Evolutionary conservation across 2,113 vertebrate genomes (phyloP).

Genomic region (Hylia prasina): DNA sequence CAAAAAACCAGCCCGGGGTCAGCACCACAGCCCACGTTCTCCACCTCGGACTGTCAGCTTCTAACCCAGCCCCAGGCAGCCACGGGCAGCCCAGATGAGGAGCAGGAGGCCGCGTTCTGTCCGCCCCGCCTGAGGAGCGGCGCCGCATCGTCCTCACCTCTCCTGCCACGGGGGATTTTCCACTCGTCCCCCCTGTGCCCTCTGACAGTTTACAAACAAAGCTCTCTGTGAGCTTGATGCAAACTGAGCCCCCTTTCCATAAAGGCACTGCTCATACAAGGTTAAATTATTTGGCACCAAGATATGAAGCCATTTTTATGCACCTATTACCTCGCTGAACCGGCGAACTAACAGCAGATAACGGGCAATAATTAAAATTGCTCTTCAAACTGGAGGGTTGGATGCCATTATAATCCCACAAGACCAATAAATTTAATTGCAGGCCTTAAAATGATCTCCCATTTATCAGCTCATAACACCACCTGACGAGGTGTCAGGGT

Average conservation of each 20-base stretch:
- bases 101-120: neutral
- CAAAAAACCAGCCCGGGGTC: neutral
- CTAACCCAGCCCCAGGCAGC: neutral
- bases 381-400: constrained; percentile 6
- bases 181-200: accelerated
- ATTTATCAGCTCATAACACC: neutral
- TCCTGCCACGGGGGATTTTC: neutral
- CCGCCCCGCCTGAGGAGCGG: accelerated
- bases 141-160: neutral
- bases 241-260: neutral
- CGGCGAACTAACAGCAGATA: neutral
- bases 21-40: accelerated
- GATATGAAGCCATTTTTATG: neutral
- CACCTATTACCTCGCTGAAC: neutral
- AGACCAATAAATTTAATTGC: neutral
- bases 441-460: neutral
- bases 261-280: neutral
- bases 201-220: neutral
- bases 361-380: neutral
- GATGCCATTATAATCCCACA: neutral
- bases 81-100: neutral
- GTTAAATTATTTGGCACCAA: neutral
- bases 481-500: neutral
- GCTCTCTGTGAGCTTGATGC: neutral
- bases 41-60: accelerated